phyloP scores from a whole-genome alignment of 2,797 vertebrate species.

The Manis javanica region DNA sequence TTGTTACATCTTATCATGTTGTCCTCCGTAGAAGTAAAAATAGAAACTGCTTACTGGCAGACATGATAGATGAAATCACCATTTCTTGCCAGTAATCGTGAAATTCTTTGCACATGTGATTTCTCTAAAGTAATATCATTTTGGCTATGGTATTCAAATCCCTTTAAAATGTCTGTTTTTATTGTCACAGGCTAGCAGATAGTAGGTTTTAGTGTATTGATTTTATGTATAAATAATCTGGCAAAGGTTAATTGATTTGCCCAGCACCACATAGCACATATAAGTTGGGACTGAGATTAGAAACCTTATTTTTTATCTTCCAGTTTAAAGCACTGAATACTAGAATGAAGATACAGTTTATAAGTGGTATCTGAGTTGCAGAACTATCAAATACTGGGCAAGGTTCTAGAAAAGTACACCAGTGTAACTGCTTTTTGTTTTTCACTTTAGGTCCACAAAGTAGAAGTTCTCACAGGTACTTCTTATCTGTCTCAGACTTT shows the following conservation, averaged over 20 bases:
- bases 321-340: neutral
- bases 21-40: slow-evolving; percentile 55
- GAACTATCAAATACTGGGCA: neutral
- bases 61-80: slow-evolving; percentile 46
- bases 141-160: neutral
- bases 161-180: slow-evolving; percentile 61
- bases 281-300: neutral
- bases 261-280: neutral
- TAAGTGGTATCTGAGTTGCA: neutral
- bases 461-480: slow-evolving; percentile 12
- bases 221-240: slow-evolving; percentile 34
- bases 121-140: slow-evolving; percentile 50
- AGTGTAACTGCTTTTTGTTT: neutral
- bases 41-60: slow-evolving; percentile 46
- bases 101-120: slow-evolving; percentile 50
- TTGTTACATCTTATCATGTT: slow-evolving; percentile 52
- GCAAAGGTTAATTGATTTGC: slow-evolving; percentile 6
- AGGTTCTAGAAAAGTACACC: neutral
- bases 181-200: neutral
- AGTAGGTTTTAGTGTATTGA: slow-evolving; percentile 23
- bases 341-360: neutral
- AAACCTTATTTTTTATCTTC: slow-evolving; percentile 10
- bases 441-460: neutral
- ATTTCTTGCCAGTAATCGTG: slow-evolving; percentile 66
- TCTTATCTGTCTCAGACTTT: slow-evolving; percentile 18